Percentiles rank a stretch among this genome's conserved stretches.
These are phyloP conservation scores for Meghimatium bilineatum DNA, from an alignment of 2,888 invertebrate species.

Conservation along the genomic window DNA sequence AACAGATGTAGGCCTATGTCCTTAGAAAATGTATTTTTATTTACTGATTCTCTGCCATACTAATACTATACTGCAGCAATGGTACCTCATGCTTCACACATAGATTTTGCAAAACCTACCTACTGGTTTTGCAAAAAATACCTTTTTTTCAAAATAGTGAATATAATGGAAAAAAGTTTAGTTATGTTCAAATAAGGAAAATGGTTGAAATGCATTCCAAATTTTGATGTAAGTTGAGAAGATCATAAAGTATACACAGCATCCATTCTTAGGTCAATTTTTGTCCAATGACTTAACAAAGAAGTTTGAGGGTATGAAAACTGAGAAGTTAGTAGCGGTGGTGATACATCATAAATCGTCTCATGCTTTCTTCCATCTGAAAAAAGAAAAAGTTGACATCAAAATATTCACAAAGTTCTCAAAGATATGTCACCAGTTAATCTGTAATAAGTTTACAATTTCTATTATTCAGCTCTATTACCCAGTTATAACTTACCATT, in stretches of 20 bases:
- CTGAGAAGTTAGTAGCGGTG: slow-evolving; percentile 50
- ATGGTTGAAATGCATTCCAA: slow-evolving; percentile 14
- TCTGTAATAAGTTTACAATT: no score
- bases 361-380: slow-evolving; percentile 58
- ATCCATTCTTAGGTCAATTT: slow-evolving; percentile 22
- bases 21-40: no score
- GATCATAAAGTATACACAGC: slow-evolving; percentile 2
- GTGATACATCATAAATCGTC: slow-evolving; percentile 56
- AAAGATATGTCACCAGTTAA: neutral
- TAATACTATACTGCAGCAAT: no score
- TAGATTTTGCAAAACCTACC: no score
- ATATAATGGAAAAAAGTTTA: neutral
- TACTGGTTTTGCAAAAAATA: no score
- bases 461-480: no score
- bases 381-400: slow-evolving; percentile 43
- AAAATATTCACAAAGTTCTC: neutral
- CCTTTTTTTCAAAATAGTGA: neutral
- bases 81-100: no score
- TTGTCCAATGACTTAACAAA: slow-evolving; percentile 24
- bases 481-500: no score
- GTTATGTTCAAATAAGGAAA: neutral
- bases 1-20: no score
- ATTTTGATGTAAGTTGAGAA: slow-evolving; percentile 3
- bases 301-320: slow-evolving; percentile 23
- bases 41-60: no score